phyloP scores from a whole-genome alignment of 2,888 invertebrate genomes.

The Hemithea aestivaria region DNA sequence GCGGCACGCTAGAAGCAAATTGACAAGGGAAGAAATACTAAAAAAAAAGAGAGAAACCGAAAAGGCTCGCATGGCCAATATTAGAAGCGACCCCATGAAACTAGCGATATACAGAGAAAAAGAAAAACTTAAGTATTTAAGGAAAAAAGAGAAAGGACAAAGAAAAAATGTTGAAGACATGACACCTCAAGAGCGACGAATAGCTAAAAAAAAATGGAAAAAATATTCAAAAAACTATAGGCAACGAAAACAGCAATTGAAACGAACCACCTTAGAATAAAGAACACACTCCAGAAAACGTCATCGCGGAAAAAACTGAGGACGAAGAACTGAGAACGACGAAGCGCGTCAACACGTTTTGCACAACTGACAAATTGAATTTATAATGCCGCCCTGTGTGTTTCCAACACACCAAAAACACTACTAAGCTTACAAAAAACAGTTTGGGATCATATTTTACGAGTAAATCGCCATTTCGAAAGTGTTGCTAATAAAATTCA shows the following conservation, averaged over 20 bases:
- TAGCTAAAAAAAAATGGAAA: slow-evolving; percentile 23
- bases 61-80: slow-evolving; percentile 25
- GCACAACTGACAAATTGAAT: too few species aligned
- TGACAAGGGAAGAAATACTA: slow-evolving; percentile 15
- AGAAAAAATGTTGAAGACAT: slow-evolving; percentile 4
- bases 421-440: too few species aligned
- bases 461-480: too few species aligned
- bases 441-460: too few species aligned
- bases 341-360: too few species aligned
- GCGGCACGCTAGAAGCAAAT: slow-evolving; percentile 8
- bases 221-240: slow-evolving; percentile 21
- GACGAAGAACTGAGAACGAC: too few species aligned
- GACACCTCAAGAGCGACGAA: slow-evolving; percentile 17
- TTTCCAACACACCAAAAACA: too few species aligned
- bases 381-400: too few species aligned
- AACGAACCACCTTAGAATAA: too few species aligned
- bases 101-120: slow-evolving; percentile 22
- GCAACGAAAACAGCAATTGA: slow-evolving; percentile 19
- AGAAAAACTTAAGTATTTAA: slow-evolving; percentile 16
- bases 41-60: slow-evolving; percentile 25
- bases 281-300: too few species aligned
- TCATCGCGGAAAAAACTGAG: too few species aligned
- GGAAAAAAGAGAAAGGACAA: slow-evolving; percentile 20
- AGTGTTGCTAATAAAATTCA: too few species aligned
- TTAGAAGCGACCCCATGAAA: slow-evolving; percentile 26